phyloP scores from a whole-genome alignment of 2,113 vertebrate species.

The Tursiops truncatus region DNA sequence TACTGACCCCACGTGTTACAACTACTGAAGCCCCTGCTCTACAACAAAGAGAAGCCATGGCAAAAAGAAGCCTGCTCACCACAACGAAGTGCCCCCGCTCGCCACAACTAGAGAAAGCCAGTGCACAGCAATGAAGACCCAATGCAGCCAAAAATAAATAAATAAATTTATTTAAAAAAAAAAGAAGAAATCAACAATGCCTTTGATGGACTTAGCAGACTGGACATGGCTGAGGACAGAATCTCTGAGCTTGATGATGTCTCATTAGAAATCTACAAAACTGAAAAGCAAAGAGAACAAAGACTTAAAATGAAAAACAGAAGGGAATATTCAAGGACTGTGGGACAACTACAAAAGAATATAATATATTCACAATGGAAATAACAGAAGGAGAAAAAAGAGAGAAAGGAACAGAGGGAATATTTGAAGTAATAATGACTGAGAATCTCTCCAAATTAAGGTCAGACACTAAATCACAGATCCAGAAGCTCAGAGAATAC shows the following conservation, averaged over 20 bases:
- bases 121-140: no score
- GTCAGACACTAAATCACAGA: not conserved
- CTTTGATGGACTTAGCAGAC: not conserved
- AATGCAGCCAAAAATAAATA: no score
- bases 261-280: not conserved
- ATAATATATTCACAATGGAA: not conserved
- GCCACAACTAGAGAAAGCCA: no score
- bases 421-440: not conserved
- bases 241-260: not conserved
- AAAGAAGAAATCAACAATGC: not conserved
- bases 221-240: not conserved
- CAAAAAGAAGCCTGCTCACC: no score
- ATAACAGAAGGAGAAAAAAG: not conserved
- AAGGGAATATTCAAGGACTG: not conserved
- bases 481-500: not conserved
- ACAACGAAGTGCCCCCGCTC: no score
- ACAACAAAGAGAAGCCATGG: no score
- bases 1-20: no score
- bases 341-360: not conserved
- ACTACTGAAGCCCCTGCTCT: no score
- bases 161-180: no score
- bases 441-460: not conserved
- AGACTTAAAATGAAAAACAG: not conserved
- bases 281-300: not conserved
- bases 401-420: not conserved